Evolutionary conservation across 2,113 vertebrate species (phyloP).

Genomic region (Notarius lentiginosus): DNA sequence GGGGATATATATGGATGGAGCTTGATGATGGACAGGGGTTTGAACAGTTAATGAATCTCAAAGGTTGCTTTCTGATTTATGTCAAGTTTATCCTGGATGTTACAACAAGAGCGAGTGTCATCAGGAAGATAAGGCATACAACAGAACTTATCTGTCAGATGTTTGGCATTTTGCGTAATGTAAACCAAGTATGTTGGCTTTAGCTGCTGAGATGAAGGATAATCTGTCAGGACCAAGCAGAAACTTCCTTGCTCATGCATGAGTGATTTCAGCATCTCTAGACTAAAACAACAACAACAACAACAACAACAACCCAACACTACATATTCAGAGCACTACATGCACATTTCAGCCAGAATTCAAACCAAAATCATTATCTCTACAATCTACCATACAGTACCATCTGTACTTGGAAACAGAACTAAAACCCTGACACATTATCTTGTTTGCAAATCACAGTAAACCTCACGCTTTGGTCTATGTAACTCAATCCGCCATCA

Average conservation of each 20-base stretch:
- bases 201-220: conserved; percentile 41
- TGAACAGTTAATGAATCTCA: not conserved
- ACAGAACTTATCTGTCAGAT: conserved; percentile 51
- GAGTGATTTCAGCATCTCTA: not conserved
- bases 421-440: conserved; percentile 1
- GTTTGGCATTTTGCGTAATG: conserved; percentile 53
- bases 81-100: conserved; percentile 56
- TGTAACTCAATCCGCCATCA: conserved; percentile 38
- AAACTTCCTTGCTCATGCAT: not conserved
- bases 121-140: conserved; percentile 44
- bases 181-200: conserved; percentile 60
- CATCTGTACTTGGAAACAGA: conserved; percentile 4
- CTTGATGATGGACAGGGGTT: not conserved
- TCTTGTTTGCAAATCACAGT: conserved; percentile 20
- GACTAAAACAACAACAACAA: not conserved
- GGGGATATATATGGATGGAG: not conserved
- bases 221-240: conserved; percentile 8
- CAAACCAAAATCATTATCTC: not conserved
- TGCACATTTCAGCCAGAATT: not conserved
- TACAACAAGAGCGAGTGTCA: conserved; percentile 61
- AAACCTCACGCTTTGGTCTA: conserved; percentile 33
- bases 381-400: not conserved
- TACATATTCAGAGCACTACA: not conserved
- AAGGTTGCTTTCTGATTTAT: not conserved
- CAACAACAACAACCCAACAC: not conserved